phyloP scores from a whole-genome alignment of 2,797 vertebrate genomes.

The Poeciliopsis turneri region DNA sequence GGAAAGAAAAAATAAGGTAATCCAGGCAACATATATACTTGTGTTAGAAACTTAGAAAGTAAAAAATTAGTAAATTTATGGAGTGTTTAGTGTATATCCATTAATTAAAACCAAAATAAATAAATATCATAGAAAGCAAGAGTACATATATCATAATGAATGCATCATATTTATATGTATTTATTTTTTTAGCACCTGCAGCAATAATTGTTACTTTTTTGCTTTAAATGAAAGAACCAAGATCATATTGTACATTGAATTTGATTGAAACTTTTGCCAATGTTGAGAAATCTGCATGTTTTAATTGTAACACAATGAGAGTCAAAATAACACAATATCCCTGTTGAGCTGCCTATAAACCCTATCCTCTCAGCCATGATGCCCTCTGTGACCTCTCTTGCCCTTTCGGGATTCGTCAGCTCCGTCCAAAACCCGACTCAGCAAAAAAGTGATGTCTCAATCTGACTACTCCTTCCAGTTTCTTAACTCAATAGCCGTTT shows the following conservation, averaged over 20 bases:
- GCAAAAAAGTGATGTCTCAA: not conserved
- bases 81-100: not conserved
- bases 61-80: not conserved
- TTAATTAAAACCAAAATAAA: not conserved
- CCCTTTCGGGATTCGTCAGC: not conserved
- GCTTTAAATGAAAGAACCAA: not conserved
- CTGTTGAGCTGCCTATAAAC: not conserved
- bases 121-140: not conserved
- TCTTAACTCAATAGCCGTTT: not conserved
- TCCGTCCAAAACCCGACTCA: not conserved
- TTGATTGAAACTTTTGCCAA: not conserved
- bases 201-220: not conserved
- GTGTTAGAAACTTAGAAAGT: not conserved
- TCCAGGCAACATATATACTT: not conserved
- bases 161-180: not conserved
- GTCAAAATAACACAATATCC: not conserved
- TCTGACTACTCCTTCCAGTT: not conserved
- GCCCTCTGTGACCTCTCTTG: not conserved
- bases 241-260: not conserved
- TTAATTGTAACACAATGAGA: not conserved
- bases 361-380: not conserved
- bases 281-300: not conserved
- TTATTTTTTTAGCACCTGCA: not conserved
- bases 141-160: not conserved
- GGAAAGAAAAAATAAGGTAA: not conserved